Conservation (phyloP, 2,888 invertebrate species). For the Dasysyrphus albostriatus region DNA sequence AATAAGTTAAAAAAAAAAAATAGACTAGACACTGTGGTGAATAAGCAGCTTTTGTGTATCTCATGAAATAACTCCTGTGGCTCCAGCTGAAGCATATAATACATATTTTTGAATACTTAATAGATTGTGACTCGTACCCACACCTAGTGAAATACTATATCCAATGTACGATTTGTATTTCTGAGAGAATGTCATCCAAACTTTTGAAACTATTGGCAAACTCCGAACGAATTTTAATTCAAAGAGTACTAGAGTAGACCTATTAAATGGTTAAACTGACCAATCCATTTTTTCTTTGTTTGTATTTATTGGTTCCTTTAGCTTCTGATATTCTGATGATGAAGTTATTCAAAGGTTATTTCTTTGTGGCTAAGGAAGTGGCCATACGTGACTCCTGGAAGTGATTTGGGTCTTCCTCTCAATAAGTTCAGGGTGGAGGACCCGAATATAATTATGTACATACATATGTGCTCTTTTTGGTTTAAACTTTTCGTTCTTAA, state of each 20-base stretch:
- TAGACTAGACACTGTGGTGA: too few species aligned
- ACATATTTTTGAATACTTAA: background rate
- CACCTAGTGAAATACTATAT: background rate
- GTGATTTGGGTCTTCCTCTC: background rate
- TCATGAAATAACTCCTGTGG: too few species aligned
- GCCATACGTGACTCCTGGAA: background rate
- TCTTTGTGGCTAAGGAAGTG: constrained; percentile 10
- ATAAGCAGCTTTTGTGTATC: too few species aligned
- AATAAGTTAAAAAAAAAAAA: too few species aligned
- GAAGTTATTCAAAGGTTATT: background rate
- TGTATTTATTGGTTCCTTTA: background rate
- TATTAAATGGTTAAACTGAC: background rate
- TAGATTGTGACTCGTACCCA: background rate
- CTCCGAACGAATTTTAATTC: background rate
- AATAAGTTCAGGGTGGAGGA: background rate
- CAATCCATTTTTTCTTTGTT: background rate
- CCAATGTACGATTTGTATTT: background rate
- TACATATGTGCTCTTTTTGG: background rate
- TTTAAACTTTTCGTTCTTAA: background rate
- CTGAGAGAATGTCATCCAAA: background rate
- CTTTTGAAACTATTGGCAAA: background rate
- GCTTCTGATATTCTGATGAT: too few species aligned
- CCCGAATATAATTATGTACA: background rate
- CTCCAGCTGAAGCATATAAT: too few species aligned
- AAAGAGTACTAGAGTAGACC: background rate